Base-by-base conservation (phyloP, 2,113 vertebrate species). In the Istiophorus platypterus region DNA sequence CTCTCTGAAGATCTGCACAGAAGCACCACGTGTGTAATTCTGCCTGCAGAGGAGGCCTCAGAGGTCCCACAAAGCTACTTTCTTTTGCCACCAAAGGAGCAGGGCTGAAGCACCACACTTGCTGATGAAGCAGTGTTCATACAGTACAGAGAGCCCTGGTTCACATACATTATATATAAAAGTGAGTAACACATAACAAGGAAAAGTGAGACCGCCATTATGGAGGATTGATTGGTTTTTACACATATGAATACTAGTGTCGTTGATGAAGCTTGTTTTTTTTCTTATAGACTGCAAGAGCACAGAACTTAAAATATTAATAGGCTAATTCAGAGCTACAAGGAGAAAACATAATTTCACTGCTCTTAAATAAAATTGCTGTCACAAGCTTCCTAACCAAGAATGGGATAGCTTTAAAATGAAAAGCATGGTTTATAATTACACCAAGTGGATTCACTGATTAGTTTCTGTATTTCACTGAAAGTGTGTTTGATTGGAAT, bases 11-110 rank as follows among this genome's bases (percentile, higher is more conserved):
- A 59, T 71, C 51, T 65, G 22, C 34, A 64, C 22, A 66, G 2
- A 71, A 42, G 20, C 62, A 27, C 20, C 31, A n/a, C 2, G 29
- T 24, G 51, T 47, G 6, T 9, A 26, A 22, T 20, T 58, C 22
- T 26, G 17, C 11, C 7, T 18, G 22, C 70, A 26, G 26, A 8
- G 9, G 22, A 66, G 26, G 69, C 75, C 70, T 54, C 52, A 1
- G 22, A 52, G 41, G 73, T 69, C 56, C 7, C 51, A 8, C 70
- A 70, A 59, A 86, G 71, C 69, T 34, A 37, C 56, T 81, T 76
- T 64, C 63, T 77, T 77, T 77, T 64, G 51, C 52, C n/a, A 42
- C 26, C 59, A 26, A 56, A 74, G 58, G 65, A 82, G 22, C 51
- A 15, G 45, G 20, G 27, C 49, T 56, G 6, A 29, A 62, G 49